Evolutionary conservation across 2,113 vertebrate genomes (phyloP).

Genomic region (Brachionichthys hirsutus): DNA sequence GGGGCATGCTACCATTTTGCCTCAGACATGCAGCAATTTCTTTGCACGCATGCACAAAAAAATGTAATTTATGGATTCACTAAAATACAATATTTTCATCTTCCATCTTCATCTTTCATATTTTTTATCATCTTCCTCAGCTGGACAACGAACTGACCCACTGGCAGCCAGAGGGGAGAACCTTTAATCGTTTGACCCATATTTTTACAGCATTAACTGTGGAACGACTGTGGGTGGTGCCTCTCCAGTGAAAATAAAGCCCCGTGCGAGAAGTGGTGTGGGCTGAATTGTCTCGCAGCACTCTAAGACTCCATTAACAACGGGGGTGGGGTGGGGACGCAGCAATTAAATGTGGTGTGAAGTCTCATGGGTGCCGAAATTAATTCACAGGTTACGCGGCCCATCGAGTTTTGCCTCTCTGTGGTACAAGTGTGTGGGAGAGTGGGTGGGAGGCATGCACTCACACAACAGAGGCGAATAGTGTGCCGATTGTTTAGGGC

Average conservation of each 20-base stretch:
- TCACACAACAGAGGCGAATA: conserved; percentile 16
- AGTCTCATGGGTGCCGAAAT: conserved; percentile 42
- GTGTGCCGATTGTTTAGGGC: conserved; percentile 19
- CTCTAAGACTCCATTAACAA: conserved; percentile 47
- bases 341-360: conserved; percentile 50
- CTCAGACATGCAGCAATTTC: too few species aligned
- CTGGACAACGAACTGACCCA: too few species aligned
- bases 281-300: conserved; percentile 26
- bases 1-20: too few species aligned
- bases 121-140: too few species aligned
- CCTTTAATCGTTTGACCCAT: too few species aligned
- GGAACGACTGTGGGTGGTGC: conserved; percentile 25
- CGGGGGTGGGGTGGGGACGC: conserved; percentile 18
- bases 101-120: too few species aligned
- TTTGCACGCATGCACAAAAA: too few species aligned
- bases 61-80: too few species aligned
- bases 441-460: conserved; percentile 30
- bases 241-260: conserved; percentile 26
- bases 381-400: conserved; percentile 43
- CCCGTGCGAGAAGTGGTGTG: conserved; percentile 22
- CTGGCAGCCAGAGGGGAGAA: too few species aligned
- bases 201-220: not conserved
- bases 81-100: too few species aligned
- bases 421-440: not conserved
- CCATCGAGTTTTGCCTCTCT: conserved; percentile 18